A percentile compares a stretch with the other conserved stretches of the same genome.
phyloP scores from a whole-genome alignment of 2,113 vertebrate species.

The Cricetomys ansorgei region DNA sequence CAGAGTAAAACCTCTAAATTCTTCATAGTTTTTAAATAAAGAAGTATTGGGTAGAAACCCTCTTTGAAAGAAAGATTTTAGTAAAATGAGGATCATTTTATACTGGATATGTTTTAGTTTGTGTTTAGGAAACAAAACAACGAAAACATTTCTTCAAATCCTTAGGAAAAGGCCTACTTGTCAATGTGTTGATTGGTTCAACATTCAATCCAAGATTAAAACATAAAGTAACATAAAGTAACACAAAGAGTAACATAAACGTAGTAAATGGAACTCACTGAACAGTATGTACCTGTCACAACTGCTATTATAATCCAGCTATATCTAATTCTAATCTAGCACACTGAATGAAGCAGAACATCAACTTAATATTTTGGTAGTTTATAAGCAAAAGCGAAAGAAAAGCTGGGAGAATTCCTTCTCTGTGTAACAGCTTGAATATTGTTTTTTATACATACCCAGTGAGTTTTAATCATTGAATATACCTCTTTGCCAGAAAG shows the following conservation, averaged over 20 bases:
- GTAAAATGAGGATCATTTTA: not conserved
- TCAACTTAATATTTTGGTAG: not conserved
- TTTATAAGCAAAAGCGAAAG: conserved; percentile 42
- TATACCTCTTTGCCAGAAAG: conserved; percentile 2
- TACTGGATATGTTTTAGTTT: not conserved
- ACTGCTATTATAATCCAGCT: not conserved
- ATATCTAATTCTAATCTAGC: not conserved
- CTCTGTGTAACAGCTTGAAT: not conserved
- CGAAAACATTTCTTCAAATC: not conserved
- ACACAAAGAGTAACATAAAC: conserved; percentile 6
- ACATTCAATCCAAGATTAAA: conserved; percentile 35
- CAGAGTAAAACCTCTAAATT: not conserved
- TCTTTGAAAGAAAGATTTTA: conserved; percentile 41
- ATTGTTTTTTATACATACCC: not conserved
- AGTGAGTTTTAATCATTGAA: conserved; percentile 43
- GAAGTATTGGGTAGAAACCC: not conserved
- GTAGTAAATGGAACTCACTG: not conserved
- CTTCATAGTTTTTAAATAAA: not conserved
- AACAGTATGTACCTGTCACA: not conserved
- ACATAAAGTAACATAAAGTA: no score
- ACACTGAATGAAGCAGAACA: not conserved
- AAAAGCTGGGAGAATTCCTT: not conserved
- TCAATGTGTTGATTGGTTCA: not conserved
- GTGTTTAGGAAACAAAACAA: not conserved
- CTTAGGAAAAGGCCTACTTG: not conserved